These are phyloP conservation scores for Cynocephalus volans DNA, from an alignment of 2,113 vertebrate genomes.

Conservation along the genomic window DNA sequence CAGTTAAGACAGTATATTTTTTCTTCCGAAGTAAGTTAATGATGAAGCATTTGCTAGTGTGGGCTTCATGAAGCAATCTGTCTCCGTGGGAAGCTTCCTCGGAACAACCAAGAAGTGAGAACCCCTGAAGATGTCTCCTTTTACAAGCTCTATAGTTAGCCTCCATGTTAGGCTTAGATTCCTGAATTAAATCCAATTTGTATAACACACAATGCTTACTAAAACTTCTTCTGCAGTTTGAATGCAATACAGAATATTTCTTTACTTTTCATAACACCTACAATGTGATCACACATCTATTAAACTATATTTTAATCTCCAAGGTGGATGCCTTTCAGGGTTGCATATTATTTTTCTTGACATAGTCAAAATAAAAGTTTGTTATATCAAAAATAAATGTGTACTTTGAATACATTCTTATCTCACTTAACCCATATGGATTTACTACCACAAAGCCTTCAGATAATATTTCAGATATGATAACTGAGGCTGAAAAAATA, in stretches of 20 bases:
- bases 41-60: conserved; percentile 85
- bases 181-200: conserved; percentile 62
- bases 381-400: conserved; percentile 62
- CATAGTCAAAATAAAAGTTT: conserved; percentile 48
- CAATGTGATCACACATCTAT: conserved; percentile 31
- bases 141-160: conserved; percentile 61
- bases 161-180: background rate
- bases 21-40: conserved; percentile 84
- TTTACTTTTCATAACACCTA: conserved; percentile 39
- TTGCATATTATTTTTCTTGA: conserved; percentile 58
- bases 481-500: conserved; percentile 27
- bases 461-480: conserved; percentile 54
- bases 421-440: conserved; percentile 50
- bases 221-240: conserved; percentile 47
- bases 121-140: conserved; percentile 69
- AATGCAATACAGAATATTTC: background rate
- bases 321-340: background rate
- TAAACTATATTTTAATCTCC: conserved; percentile 64
- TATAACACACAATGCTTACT: conserved; percentile 31
- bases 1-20: conserved; percentile 82
- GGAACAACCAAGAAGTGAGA: conserved; percentile 78
- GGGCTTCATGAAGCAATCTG: conserved; percentile 84
- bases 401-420: conserved; percentile 41
- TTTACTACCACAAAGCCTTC: conserved; percentile 54
- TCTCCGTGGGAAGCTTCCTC: conserved; percentile 84